Base-by-base conservation (phyloP, 2,797 vertebrate genomes). In the Chaunax sp. region DNA sequence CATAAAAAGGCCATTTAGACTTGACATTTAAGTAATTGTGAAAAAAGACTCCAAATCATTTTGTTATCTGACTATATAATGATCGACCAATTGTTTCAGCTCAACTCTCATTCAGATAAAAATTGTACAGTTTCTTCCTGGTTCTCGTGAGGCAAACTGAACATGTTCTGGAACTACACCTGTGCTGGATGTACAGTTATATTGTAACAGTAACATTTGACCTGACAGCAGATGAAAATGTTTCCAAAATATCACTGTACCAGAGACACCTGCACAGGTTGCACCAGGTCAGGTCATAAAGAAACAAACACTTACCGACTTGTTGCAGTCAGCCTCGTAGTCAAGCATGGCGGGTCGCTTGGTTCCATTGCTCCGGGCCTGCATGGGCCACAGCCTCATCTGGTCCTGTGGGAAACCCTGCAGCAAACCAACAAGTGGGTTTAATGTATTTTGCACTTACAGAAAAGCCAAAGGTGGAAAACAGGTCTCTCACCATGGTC, bases 361-460 rank as follows among this genome's bases (percentile, higher is more conserved):
- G 68, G 98, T 99, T 81, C 98, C 98, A 6, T 99, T 99, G 92
- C 97, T 99, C 82, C 98, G 95, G 12, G 98, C 98, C 88, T 99
- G 98, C 98, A 99, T 99, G 79, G 98, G 98, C 98, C 98, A 99
- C 83, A 99, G 93, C 72, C 98, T 95, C 92, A 99, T 99, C 88
- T 99, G 98, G 92, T 99, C 98, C 90, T 99, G 98, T 75, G 98
- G 97, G 92, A 98, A 99, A 79, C 98, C 98, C 98, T 99, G 87
- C 52, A 83, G 56, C 58, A 83, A 57, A 89, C 54, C 33, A 66
- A 75, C 0, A 18, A 8, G 25, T 10, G 4, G 26, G 37, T 33
- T 64, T 50, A 35, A 35, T 53, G 71, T 59, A n/a, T 46, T 57
- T 51, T 53, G 30, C 18, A 5, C 10, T 38, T 30, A 37, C 1